These are phyloP conservation scores for Galaxias olidus DNA, from an alignment of 2,797 vertebrate species.

Conservation along the genomic window DNA sequence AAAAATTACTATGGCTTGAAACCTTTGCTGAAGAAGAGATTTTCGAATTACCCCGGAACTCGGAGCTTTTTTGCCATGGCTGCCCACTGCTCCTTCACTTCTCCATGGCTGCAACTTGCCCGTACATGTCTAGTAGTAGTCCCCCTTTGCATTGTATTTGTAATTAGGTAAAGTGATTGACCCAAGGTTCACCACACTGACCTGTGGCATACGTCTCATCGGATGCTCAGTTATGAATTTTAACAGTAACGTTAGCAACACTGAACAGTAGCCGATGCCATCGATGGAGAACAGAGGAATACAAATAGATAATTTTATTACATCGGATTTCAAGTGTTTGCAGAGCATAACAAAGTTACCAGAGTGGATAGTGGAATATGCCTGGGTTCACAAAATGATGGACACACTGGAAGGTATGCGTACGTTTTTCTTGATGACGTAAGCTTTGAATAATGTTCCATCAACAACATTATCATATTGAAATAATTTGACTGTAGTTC, in stretches of 20 bases:
- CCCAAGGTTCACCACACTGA: not conserved
- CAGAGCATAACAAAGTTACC: constrained; percentile 37
- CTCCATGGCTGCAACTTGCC: constrained; percentile 40
- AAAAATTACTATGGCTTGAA: fast-evolving
- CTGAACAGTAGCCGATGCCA: not conserved
- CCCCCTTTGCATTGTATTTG: not conserved
- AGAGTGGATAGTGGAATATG: constrained; percentile 70
- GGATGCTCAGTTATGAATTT: too few species aligned
- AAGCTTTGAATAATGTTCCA: too few species aligned
- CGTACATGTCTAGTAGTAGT: constrained; percentile 51
- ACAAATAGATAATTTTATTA: constrained; percentile 8
- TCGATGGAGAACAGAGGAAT: constrained; percentile 36
- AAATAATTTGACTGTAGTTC: too few species aligned
- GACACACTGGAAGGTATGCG: constrained; percentile 61
- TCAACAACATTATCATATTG: too few species aligned
- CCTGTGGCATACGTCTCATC: not conserved
- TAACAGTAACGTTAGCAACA: not conserved
- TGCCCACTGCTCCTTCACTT: too few species aligned
- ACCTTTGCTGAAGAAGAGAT: too few species aligned
- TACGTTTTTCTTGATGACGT: not conserved
- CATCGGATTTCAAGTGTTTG: constrained; percentile 1
- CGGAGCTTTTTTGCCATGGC: not conserved
- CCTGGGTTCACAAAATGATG: constrained; percentile 61
- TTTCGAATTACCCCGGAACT: not conserved
- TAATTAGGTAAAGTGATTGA: not conserved